These are phyloP conservation scores for Rhinophrynus dorsalis DNA, from an alignment of 2,797 vertebrate species.

Conservation along the genomic window DNA sequence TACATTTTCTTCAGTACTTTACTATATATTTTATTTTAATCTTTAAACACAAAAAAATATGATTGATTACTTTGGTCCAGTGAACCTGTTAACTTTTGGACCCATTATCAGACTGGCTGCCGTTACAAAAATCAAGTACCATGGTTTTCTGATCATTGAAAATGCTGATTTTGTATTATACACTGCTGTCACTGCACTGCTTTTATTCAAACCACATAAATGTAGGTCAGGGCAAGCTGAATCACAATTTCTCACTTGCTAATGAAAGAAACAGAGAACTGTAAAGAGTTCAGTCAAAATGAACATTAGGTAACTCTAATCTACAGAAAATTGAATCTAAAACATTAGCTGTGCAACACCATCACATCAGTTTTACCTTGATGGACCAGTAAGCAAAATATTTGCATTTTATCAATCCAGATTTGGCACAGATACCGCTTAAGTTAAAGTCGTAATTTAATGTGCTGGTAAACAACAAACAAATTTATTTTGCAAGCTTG, in stretches of 20 bases:
- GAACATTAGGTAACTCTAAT: constrained; percentile 38
- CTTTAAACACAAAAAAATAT: constrained; percentile 10
- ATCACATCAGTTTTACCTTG: constrained; percentile 29
- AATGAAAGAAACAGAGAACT: constrained; percentile 44
- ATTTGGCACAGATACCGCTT: not conserved
- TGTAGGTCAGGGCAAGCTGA: constrained; percentile 41
- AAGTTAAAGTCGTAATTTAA: not conserved
- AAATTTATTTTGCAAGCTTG: no score
- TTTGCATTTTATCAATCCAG: constrained; percentile 7
- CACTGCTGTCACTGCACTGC: constrained; percentile 30
- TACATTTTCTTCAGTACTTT: not conserved
- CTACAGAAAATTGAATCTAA: constrained; percentile 41
- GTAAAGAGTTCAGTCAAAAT: constrained; percentile 38
- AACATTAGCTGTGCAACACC: constrained; percentile 23
- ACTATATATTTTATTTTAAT: constrained; percentile 19
- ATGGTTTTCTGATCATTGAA: constrained; percentile 17
- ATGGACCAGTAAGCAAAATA: constrained; percentile 38
- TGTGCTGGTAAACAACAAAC: no score
- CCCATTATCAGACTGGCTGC: constrained; percentile 8
- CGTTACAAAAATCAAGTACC: constrained; percentile 18
- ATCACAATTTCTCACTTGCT: constrained; percentile 34
- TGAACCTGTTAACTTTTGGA: constrained; percentile 28
- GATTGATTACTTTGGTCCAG: constrained; percentile 9
- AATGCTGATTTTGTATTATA: constrained; percentile 43
- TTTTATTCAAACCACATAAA: constrained; percentile 45